Evolutionary conservation across 2,113 vertebrate genomes (phyloP), one percentile per base, ranked within the genome.

Genomic region (Crotalus helleri): DNA sequence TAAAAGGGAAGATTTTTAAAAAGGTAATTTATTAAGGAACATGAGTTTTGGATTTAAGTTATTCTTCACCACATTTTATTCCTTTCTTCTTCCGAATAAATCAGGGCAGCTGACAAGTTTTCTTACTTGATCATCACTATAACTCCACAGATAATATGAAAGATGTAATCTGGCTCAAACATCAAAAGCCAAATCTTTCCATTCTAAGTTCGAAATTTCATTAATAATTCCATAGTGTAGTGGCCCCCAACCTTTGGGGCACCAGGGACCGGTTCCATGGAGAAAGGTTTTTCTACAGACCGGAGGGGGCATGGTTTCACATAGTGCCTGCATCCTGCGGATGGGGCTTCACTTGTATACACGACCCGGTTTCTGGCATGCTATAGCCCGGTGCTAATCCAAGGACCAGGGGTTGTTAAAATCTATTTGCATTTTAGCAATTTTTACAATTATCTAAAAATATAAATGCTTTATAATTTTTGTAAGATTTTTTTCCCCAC

Each of bases 371-470:
- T 51, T 51, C 49, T 51, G 49, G 49, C 49, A 51, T 8, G 49
- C 49, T 51, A 1, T 8, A 51, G 49, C 49, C 49, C 8, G 49
- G 49, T 51, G 49, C 49, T 51, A 7, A 51, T 51, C 49, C 49
- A 51, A 1, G 8, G 49, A 51, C 49, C 49, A 7, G 49, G 49
- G 49, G 49, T 51, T 51, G 49, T 51, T 51, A 51, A 51, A 51
- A 51, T 51, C 49, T 51, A 51, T 51, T 51, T 51, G 58, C 29
- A 44, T 88, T 57, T 59, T 59, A 59, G 58, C 58, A 61, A 92
- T 61, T 17, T 10, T 94, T 96, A 51, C 89, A 95, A 87, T 93
- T 94, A 61, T 81, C 74, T 93, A 95, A 21, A 89, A 21, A 95
- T 12, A 53, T 85, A 93, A 92, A 85, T 57, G 17, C 81, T 90